phyloP scores from a whole-genome alignment of 2,113 vertebrate species.

The Strigops habroptila region DNA sequence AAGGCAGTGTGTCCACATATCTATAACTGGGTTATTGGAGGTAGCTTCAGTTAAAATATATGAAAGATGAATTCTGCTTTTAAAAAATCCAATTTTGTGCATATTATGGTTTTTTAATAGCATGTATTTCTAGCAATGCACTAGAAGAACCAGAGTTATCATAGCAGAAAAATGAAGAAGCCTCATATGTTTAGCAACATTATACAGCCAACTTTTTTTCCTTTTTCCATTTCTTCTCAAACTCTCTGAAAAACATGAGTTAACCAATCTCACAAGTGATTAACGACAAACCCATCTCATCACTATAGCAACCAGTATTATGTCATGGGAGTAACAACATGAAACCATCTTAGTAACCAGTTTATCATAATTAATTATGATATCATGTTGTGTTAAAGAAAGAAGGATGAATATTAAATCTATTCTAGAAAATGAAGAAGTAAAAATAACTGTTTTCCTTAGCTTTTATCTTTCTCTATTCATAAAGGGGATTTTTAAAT shows the following conservation, averaged over 20 bases:
- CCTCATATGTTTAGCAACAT: conserved; percentile 20
- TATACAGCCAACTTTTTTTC: conserved; percentile 27
- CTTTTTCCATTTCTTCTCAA: conserved; percentile 49
- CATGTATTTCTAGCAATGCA: neutral
- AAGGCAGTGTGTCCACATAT: neutral
- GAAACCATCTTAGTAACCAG: conserved; percentile 77
- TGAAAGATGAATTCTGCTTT: neutral
- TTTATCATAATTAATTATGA: conserved; percentile 81
- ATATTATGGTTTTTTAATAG: neutral
- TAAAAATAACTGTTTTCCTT: neutral
- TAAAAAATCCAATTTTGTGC: neutral
- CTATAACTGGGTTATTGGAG: neutral
- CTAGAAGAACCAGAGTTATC: neutral
- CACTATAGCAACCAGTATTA: conserved; percentile 83
- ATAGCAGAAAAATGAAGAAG: neutral
- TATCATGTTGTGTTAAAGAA: conserved; percentile 77
- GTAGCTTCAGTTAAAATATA: neutral
- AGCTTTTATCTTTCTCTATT: conserved; percentile 16
- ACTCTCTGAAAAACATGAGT: conserved; percentile 66
- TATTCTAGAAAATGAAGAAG: conserved; percentile 40
- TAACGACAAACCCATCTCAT: conserved; percentile 77
- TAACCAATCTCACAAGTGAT: conserved; percentile 74
- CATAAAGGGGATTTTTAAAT: neutral
- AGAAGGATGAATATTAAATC: conserved; percentile 56
- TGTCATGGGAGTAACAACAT: conserved; percentile 76